These are phyloP conservation scores for Crematogaster levior DNA, from an alignment of 2,888 invertebrate species.

Conservation along the genomic window DNA sequence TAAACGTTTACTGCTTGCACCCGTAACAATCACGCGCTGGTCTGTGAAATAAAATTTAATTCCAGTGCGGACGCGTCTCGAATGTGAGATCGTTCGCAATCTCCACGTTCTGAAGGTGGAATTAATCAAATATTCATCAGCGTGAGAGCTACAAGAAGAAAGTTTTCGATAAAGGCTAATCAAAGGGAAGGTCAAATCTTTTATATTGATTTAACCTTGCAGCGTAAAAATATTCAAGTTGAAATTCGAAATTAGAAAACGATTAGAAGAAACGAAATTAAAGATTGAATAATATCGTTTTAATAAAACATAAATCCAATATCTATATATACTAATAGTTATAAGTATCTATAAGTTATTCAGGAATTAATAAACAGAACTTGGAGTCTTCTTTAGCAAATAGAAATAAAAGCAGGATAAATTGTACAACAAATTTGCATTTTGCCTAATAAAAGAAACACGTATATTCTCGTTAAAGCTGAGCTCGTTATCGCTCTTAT, in stretches of 20 bases:
- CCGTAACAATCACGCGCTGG: constrained; percentile 28
- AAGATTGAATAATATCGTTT: background rate
- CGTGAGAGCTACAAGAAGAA: constrained; percentile 27
- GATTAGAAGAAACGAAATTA: background rate
- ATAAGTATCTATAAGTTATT: background rate
- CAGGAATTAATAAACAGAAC: background rate
- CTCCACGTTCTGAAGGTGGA: constrained; percentile 8
- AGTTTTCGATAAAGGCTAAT: constrained; percentile 46
- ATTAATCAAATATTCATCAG: constrained; percentile 56
- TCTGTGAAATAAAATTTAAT: constrained; percentile 49
- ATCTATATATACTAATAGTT: background rate
- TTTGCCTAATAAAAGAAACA: background rate
- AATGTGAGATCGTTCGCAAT: constrained; percentile 49
- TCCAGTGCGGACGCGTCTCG: constrained; percentile 16
- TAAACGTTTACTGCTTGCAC: constrained; percentile 26
- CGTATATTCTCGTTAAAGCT: background rate
- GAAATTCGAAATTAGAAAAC: background rate
- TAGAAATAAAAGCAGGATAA: background rate
- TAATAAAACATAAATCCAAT: background rate
- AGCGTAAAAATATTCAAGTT: constrained; percentile 1
- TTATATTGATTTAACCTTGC: constrained; percentile 19
- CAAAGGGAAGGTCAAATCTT: constrained; percentile 34
- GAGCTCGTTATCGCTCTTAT: background rate
- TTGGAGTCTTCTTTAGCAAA: background rate
- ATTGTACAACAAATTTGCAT: background rate